Evolutionary conservation across 2,113 vertebrate genomes (phyloP).

Genomic region (Ophthalmolycus amberensis): DNA sequence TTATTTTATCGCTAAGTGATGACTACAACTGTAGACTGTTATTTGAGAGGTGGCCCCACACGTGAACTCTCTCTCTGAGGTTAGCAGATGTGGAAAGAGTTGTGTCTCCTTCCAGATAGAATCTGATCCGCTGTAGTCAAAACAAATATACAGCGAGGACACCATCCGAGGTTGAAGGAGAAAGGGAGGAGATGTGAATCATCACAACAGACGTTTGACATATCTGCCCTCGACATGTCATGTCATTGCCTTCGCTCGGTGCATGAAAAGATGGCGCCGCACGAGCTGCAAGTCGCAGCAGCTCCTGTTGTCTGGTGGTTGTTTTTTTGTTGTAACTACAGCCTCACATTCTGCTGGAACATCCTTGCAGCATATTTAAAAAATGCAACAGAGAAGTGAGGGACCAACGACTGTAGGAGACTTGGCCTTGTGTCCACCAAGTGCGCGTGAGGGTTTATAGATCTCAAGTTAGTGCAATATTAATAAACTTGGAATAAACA

Average conservation of each 20-base stretch:
- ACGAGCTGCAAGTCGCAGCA: constrained; percentile 1
- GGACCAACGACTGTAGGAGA: not conserved
- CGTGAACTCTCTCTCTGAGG: constrained; percentile 33
- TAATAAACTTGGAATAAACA: not conserved
- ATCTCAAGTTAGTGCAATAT: not conserved
- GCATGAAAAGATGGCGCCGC: constrained; percentile 2
- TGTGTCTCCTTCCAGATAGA: constrained; percentile 53
- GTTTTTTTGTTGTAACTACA: not conserved
- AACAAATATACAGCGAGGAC: constrained; percentile 58
- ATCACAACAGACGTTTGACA: not conserved
- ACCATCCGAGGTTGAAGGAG: constrained; percentile 15
- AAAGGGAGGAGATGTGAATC: constrained; percentile 40
- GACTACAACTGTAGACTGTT: constrained; percentile 19
- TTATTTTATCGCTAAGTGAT: not conserved
- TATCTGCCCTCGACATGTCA: not conserved
- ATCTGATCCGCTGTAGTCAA: constrained; percentile 67
- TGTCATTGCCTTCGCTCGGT: not conserved
- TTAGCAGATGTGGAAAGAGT: constrained; percentile 43
- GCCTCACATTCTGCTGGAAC: not conserved
- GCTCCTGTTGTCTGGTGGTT: not conserved
- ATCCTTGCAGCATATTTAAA: not conserved
- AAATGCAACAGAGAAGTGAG: not conserved
- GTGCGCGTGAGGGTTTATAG: not conserved
- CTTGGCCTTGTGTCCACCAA: not conserved
- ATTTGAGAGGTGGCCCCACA: constrained; percentile 45